Conservation (phyloP, 2,797 vertebrate species). For the Sebastolobus alascanus region DNA sequence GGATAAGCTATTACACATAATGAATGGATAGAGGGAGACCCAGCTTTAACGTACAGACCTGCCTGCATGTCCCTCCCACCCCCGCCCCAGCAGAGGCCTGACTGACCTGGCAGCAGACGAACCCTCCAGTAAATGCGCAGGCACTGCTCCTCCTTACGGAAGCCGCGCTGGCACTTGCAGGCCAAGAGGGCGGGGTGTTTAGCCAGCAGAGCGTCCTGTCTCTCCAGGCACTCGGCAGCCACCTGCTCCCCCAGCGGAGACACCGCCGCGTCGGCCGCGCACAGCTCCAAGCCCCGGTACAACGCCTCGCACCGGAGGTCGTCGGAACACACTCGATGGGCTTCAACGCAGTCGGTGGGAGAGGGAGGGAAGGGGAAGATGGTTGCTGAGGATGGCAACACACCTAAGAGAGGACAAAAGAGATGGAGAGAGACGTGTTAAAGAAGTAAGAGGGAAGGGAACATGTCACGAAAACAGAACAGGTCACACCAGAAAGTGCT, state of each 20-base stretch:
- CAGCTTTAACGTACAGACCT: not conserved
- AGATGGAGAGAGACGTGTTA: not conserved
- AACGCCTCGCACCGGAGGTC: slow-evolving; percentile 85
- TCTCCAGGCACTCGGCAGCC: slow-evolving; percentile 86
- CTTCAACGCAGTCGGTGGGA: slow-evolving; percentile 86
- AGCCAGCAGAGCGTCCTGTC: slow-evolving; percentile 85
- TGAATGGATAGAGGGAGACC: not conserved
- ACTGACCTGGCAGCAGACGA: slow-evolving; percentile 88
- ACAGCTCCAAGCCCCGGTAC: slow-evolving; percentile 88
- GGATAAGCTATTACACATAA: not conserved
- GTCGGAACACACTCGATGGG: slow-evolving; percentile 83
- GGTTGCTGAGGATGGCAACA: slow-evolving; percentile 38
- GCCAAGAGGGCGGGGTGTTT: slow-evolving; percentile 83
- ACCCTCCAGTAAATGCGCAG: slow-evolving; percentile 92
- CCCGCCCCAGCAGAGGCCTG: not conserved
- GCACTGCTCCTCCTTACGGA: slow-evolving; percentile 90
- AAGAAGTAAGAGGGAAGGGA: not conserved
- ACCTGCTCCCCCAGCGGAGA: slow-evolving; percentile 68
- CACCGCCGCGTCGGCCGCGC: slow-evolving; percentile 80
- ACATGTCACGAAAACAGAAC: not conserved
- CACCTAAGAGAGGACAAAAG: slow-evolving; percentile 50
- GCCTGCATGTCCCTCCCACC: not conserved
- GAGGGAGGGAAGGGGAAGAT: slow-evolving; percentile 43
- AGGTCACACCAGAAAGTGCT: not conserved
- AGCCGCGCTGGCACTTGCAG: slow-evolving; percentile 91